These are phyloP conservation scores for Melitaea athalia DNA, from an alignment of 2,888 invertebrate genomes.

Conservation along the genomic window DNA sequence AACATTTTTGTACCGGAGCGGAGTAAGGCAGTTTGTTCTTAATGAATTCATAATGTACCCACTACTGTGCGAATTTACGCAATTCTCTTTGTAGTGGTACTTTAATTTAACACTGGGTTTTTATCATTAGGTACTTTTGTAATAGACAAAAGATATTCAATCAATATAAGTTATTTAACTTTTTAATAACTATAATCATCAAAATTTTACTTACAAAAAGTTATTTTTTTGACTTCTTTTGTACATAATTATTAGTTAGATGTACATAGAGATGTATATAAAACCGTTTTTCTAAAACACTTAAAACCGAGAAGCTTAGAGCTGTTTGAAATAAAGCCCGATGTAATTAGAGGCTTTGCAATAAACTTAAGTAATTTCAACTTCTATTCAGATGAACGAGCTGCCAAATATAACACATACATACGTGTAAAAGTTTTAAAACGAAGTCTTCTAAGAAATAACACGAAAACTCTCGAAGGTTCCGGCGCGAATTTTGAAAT, in stretches of 20 bases:
- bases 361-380: too few relatives aligned
- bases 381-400: too few relatives aligned
- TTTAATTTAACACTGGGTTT: background rate
- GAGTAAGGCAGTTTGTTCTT: background rate
- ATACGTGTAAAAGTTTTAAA: background rate
- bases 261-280: too few relatives aligned
- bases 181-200: too few relatives aligned
- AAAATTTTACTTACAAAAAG: too few relatives aligned
- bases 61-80: background rate
- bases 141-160: background rate
- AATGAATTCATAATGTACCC: conserved; percentile 2
- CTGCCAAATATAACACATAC: too few relatives aligned
- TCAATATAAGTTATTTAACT: background rate
- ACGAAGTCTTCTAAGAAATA: background rate
- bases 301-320: too few relatives aligned
- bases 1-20: background rate
- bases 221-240: too few relatives aligned
- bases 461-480: background rate
- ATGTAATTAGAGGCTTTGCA: too few relatives aligned
- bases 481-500: conserved; percentile 17
- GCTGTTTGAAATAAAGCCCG: too few relatives aligned
- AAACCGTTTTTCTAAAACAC: too few relatives aligned
- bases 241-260: too few relatives aligned
- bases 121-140: background rate
- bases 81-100: background rate